Base-by-base conservation (phyloP, 53 echinoderm and acorn worm genomes). In the Echinometra lucunter region DNA sequence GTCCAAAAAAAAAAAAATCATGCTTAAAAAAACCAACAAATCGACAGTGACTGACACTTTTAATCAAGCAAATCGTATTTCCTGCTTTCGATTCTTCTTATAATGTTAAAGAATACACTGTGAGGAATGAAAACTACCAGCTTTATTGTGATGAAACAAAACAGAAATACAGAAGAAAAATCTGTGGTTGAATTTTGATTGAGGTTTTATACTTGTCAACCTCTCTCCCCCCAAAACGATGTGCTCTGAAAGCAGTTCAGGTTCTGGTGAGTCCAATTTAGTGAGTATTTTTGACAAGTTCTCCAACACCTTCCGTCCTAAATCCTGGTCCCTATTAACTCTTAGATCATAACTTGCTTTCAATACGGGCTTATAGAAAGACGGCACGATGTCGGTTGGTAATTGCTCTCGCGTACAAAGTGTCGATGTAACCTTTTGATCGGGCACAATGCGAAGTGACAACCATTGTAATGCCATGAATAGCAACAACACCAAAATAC, bases 401-500 rank as follows among this genome's bases (percentile, higher is more conserved):
- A 91, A 91, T 91, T 91, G 91, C 60, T 38, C 17, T 47, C 91
- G 18, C 9, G 91, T 63, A 66, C 58, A 91, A 91, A 66, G 91
- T 92, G 45, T 30, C 91, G 74, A 13, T 53, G 53, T 53, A 53
- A 53, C 53, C 53, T 53, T 53, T 53, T 53, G 53, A 53, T 11
- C 53, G 53, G 53, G 53, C 53, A 53, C 53, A 13, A 53, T 53
- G 53, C 53, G 53, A 53, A 53, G 8, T 53, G 53, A 92, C 78
- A 78, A 74, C 74, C 92, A 92, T 92, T 92, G 92, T 63, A 45
- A 53, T 3, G 5, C 42, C 44, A 53, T 74, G 92, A 92, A 75
- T 78, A 78, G 75, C 55, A 37, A 92, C 78, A 3, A 78, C 70
- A 90, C 44, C 13, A 32, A 92, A 92, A 92, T 92, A 92, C 92